A percentile compares a stretch with the other conserved stretches of the same genome.
These are phyloP conservation scores for Leucoraja erinaceus DNA, from an alignment of 2,113 vertebrate species.

Conservation along the genomic window DNA sequence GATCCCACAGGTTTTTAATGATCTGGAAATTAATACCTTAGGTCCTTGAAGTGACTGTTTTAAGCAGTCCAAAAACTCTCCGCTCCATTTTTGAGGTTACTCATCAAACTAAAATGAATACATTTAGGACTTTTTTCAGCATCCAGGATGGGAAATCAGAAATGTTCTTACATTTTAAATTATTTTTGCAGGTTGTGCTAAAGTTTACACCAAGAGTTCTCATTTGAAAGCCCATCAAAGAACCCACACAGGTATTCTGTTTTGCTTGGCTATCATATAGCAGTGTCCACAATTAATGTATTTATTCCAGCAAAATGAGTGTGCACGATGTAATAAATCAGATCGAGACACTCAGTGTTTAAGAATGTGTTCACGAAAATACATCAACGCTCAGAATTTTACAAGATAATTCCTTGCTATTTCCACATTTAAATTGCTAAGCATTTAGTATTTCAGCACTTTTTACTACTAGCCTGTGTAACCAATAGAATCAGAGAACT, in stretches of 20 bases:
- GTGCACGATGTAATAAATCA: neutral
- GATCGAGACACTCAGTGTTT: neutral
- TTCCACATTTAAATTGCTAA: neutral
- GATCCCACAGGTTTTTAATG: neutral
- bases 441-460: neutral
- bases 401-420: neutral
- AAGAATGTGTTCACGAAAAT: neutral
- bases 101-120: neutral
- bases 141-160: neutral
- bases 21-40: neutral
- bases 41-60: neutral
- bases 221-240: constrained; percentile 88
- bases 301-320: neutral
- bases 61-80: neutral
- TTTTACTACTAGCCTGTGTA: neutral
- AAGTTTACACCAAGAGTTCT: constrained; percentile 92
- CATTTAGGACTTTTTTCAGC: neutral
- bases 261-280: neutral
- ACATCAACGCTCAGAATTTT: constrained; percentile 5
- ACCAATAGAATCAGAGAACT: neutral
- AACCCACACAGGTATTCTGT: constrained; percentile 77
- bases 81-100: neutral
- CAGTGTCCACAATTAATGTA: neutral
- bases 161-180: neutral
- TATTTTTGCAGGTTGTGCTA: constrained; percentile 67